A percentile compares a stretch with the other conserved stretches of the same genome.
These are phyloP conservation scores for Schlechtendalia chinensis DNA, from an alignment of 1,140 invertebrate species.

Conservation along the genomic window DNA sequence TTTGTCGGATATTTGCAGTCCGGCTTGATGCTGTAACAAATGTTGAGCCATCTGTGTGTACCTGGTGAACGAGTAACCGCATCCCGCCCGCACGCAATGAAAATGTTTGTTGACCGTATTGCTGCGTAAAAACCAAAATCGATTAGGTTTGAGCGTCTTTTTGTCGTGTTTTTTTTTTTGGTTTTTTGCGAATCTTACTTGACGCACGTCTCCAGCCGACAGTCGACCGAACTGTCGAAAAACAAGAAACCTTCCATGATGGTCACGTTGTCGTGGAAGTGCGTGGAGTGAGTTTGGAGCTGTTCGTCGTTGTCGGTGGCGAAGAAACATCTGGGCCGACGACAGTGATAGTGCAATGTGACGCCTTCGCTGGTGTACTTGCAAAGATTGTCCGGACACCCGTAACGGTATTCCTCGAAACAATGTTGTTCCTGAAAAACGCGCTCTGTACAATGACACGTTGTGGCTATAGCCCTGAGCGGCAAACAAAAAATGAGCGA, in stretches of 20 bases:
- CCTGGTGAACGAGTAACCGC: conserved; percentile 73
- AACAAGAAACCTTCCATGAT: conserved; percentile 80
- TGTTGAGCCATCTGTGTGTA: conserved; percentile 73
- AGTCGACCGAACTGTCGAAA: conserved; percentile 76
- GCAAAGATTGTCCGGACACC: conserved; percentile 68
- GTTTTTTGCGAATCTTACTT: conserved; percentile 54
- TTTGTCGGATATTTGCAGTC: conserved; percentile 31
- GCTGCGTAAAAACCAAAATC: conserved; percentile 55
- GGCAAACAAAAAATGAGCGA: no score
- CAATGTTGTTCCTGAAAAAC: conserved; percentile 60
- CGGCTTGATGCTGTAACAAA: conserved; percentile 63
- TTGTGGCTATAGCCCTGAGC: no score
- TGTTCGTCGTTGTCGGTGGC: conserved; percentile 68
- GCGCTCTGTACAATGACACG: no score
- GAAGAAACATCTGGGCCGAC: conserved; percentile 71
- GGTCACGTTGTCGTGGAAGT: conserved; percentile 80
- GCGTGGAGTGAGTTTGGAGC: conserved; percentile 70
- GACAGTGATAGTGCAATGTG: conserved; percentile 73
- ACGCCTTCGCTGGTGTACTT: conserved; percentile 58
- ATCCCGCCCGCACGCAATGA: conserved; percentile 72
- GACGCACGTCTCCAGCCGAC: conserved; percentile 67
- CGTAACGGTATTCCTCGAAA: conserved; percentile 64
- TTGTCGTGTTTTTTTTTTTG: neutral
- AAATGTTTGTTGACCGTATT: conserved; percentile 74
- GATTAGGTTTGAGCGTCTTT: neutral